Percentiles rank a stretch among this genome's conserved stretches.
phyloP scores from a whole-genome alignment of 2,888 invertebrate species.

The Acrobasis consociella region DNA sequence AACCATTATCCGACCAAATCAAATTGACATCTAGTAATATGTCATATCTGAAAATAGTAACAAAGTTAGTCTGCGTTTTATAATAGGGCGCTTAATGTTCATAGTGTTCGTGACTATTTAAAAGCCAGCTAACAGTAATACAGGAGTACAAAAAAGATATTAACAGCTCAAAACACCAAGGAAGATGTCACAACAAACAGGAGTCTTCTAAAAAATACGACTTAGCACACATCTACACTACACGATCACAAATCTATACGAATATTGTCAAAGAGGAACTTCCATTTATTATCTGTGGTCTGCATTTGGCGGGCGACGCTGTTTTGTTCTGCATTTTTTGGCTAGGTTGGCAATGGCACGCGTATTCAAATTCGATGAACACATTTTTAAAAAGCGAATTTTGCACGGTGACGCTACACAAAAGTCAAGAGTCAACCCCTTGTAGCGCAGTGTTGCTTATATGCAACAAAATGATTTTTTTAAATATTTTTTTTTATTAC shows the following conservation, averaged over 20 bases:
- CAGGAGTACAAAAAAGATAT: too few species aligned
- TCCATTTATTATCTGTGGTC: conserved; percentile 39
- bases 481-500: too few species aligned
- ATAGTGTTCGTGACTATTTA: too few species aligned
- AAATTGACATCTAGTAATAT: too few species aligned
- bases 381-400: neutral
- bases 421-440: too few species aligned
- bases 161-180: neutral
- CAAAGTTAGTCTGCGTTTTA: too few species aligned
- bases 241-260: conserved; percentile 45
- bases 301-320: conserved; percentile 19
- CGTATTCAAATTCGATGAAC: neutral
- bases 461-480: too few species aligned
- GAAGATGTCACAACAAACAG: neutral
- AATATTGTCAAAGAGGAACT: conserved; percentile 79
- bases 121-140: too few species aligned
- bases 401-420: neutral
- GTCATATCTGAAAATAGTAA: too few species aligned
- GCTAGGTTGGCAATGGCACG: conserved; percentile 13
- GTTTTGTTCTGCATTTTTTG: conserved; percentile 12
- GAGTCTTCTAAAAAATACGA: neutral
- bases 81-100: too few species aligned
- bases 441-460: too few species aligned
- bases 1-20: too few species aligned
- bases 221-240: neutral